phyloP scores from a whole-genome alignment of 2,888 invertebrate species.

The Tineola bisselliella region DNA sequence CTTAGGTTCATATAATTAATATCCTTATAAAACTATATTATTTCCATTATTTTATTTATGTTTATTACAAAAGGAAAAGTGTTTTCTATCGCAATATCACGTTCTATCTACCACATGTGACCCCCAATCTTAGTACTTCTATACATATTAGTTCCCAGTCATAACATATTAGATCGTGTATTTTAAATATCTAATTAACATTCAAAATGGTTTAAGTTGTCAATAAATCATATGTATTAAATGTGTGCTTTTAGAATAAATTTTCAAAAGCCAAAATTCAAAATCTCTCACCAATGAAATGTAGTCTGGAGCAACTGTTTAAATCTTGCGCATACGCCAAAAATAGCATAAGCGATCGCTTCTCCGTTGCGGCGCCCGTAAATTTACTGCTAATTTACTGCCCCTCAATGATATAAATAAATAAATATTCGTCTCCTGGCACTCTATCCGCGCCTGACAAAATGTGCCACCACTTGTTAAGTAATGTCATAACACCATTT shows the following conservation, averaged over 20 bases:
- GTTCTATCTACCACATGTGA: neutral
- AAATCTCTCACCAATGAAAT: conserved; percentile 7
- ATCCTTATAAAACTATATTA: no score
- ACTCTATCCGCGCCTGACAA: conserved; percentile 49
- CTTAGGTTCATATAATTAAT: no score
- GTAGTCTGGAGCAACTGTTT: conserved; percentile 25
- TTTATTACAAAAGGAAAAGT: no score
- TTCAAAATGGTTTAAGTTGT: neutral
- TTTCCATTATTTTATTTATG: no score
- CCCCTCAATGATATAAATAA: conserved; percentile 63
- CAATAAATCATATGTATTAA: neutral
- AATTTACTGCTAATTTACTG: conserved; percentile 67
- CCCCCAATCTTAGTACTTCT: neutral
- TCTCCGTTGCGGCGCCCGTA: conserved; percentile 41
- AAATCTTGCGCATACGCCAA: conserved; percentile 54
- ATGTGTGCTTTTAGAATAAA: neutral
- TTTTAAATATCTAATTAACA: no score
- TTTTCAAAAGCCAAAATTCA: neutral
- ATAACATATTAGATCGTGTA: no score
- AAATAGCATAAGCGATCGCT: conserved; percentile 57
- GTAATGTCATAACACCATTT: conserved; percentile 53
- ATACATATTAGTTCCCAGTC: no score
- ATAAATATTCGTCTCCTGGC: conserved; percentile 54
- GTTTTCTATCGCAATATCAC: neutral
- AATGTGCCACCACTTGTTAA: conserved; percentile 52